A percentile compares a stretch with the other conserved stretches of the same genome.
phyloP scores from a whole-genome alignment of 2,888 invertebrate species.

The Drosophila gaucha region DNA sequence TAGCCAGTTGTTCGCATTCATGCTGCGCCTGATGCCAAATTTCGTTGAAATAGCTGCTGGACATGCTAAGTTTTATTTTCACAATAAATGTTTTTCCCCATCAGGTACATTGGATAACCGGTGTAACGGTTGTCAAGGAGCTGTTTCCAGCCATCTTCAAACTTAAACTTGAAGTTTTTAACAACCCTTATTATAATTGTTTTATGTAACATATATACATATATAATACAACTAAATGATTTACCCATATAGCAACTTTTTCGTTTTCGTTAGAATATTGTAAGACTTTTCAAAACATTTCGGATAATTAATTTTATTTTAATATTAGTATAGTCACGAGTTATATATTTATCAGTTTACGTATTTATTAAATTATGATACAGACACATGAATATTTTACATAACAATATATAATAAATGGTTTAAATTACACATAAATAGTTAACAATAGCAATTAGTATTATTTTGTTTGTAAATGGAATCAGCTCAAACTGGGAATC shows the following conservation, averaged over 20 bases:
- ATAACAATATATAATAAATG: slow-evolving; percentile 34
- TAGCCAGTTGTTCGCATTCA: slow-evolving; percentile 83
- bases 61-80: slow-evolving; percentile 86
- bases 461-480: slow-evolving; percentile 16
- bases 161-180: too few species aligned
- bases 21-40: slow-evolving; percentile 88
- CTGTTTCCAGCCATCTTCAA: background rate
- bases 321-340: background rate
- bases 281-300: background rate
- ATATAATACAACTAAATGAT: too few species aligned
- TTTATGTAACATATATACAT: too few species aligned
- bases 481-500: slow-evolving; percentile 1
- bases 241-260: too few species aligned
- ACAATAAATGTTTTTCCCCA: background rate
- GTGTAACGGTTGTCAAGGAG: slow-evolving; percentile 42
- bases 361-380: slow-evolving; percentile 35
- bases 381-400: slow-evolving; percentile 22
- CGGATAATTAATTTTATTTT: background rate
- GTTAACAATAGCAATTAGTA: slow-evolving; percentile 58
- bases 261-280: background rate
- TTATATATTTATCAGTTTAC: slow-evolving; percentile 7
- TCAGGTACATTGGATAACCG: background rate
- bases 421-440: slow-evolving; percentile 59
- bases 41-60: slow-evolving; percentile 90
- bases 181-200: background rate